Base-by-base conservation (phyloP, 2,797 vertebrate genomes). In the Linurgus olivaceus region DNA sequence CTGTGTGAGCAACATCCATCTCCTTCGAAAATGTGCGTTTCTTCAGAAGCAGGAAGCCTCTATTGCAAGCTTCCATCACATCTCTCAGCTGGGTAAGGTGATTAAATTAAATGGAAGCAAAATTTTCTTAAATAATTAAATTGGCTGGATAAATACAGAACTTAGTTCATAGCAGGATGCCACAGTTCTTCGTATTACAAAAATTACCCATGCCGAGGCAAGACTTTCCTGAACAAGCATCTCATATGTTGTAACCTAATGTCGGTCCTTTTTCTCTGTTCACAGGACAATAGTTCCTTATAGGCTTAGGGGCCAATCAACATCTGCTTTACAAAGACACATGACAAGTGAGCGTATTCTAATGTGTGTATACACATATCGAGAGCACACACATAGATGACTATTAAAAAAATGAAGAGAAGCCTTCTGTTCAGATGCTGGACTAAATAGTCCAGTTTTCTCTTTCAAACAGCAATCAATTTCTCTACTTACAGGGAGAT, bases 271-370 rank as follows among this genome's bases (percentile, higher is more conserved):
- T 93, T 70, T 29, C 94, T 89, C 88, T 52, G 65, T 37, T 94
- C 28, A 9, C 31, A 68, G 82, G 77, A 90, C 93, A 96, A 91
- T 44, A 93, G 68, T 85, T 86, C 66, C 70, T 88, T 91, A 92
- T 4, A 77, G 66, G 59, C 25, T 2, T 16, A 40, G 54, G 59
- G 90, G 75, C 89, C 88, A 96, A 96, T 92, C 79, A 96, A 79
- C 77, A 91, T 90, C 92, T 94, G 71, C 55, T 88, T 74, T 90
- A 50, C 77, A 84, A 79, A 93, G 86, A 92, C 90, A 93, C 87
- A 96, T 62, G 88, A 86, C 86, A 86, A 86, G 70, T 50, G 63
- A 82, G 91, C 77, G 71, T 77, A 76, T 61, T 75, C 70, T 61
- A 50, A 81, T 26, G 44, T 52, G 51, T 37, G 24, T 61, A 72